Base-by-base conservation (phyloP, 2,113 vertebrate species). In the Sander lucioperca region DNA sequence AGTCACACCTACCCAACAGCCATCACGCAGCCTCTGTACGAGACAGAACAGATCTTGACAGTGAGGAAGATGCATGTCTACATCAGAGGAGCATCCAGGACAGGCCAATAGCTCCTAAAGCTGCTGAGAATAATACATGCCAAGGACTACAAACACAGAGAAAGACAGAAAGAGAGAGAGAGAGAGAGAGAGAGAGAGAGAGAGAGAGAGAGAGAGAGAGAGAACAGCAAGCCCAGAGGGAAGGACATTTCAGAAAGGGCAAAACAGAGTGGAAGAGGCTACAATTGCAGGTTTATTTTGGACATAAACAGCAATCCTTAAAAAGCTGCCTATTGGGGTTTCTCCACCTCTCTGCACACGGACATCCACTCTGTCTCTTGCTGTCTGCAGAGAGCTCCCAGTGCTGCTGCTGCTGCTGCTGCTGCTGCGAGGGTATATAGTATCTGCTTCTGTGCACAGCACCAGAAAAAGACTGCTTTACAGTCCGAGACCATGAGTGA, bases 401-500 rank as follows among this genome's bases (percentile, higher is more conserved):
- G 27, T 51, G 62, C 67, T n/a, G n/a, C n/a, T n/a, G n/a, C n/a
- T n/a, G n/a, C n/a, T n/a, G n/a, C n/a, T n/a, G n/a, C n/a, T 47
- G 70, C 67, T 47, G 70, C 67, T 45, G 67, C 1, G 69, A 85
- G 79, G 82, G 72, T 73, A 53, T 69, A 53, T 3, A 71, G 73
- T 65, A 69, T 77, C 75, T 50, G 69, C 78, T 53, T 16, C 73
- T 1, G 27, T 70, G 76, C 70, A 75, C 77, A 76, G 45, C 69
- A 67, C 71, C 30, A 58, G 23, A 58, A 21, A 48, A 54, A 54
- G 30, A 78, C 84, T 61, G 79, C 74, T 82, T 63, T 3, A 25
- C 10, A 57, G 57, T 21, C 47, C 1, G 43, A 77, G 66, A 79
- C 71, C 89, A 95, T 93, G 84, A 96, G 91, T 11, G 93, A 95